Evolutionary conservation across 2,888 invertebrate genomes (phyloP), one percentile per base, ranked within the genome.

Genomic region (Eilema sororculum): DNA sequence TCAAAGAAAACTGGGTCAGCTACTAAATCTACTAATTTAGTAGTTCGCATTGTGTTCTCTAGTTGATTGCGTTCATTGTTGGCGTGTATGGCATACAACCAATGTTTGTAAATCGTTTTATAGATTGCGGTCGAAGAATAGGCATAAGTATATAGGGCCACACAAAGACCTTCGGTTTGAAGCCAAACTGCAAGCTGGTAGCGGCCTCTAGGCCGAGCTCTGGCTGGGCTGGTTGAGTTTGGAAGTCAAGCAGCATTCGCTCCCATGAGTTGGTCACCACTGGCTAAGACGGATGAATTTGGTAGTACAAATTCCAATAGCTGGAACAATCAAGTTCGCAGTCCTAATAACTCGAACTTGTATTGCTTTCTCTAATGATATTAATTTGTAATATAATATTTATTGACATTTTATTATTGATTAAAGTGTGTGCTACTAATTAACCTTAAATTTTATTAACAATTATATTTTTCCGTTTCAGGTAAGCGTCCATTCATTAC

Each of bases 381-480:
- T 33, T n/a, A n/a, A 33, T 8, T 33, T 37, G n/a, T n/a, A 37
- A 16, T 41, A 41, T 41, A 16, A 41, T 41, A 41, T 20, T 46
- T 5, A 46, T 46, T 46, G 20, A 6, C 20, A 46, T 46, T 6
- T 46, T 20, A 46, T 46, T 46, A 46, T 46, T 46, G 46, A 46
- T 20, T 20, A 20, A 20, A 5, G 20, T 46, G 20, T 30, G n/a
- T 6, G 2, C 20, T n/a, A 30, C 2, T 30, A 30, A 69, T 72
- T 37, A 71, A 66, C 71, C 8, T 52, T n/a, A 69, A 72, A 60
- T 67, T 30, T 74, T 72, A 76, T 78, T 71, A 52, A 73, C 78
- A 77, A 24, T 41, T 52, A 46, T 5, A n/a, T 80, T 80, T 37
- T 84, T 77, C 68, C 67, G 59, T 84, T 84, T 25, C 86, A 84